Conservation (phyloP, 2,888 invertebrate species). For the Carabus problematicus region DNA sequence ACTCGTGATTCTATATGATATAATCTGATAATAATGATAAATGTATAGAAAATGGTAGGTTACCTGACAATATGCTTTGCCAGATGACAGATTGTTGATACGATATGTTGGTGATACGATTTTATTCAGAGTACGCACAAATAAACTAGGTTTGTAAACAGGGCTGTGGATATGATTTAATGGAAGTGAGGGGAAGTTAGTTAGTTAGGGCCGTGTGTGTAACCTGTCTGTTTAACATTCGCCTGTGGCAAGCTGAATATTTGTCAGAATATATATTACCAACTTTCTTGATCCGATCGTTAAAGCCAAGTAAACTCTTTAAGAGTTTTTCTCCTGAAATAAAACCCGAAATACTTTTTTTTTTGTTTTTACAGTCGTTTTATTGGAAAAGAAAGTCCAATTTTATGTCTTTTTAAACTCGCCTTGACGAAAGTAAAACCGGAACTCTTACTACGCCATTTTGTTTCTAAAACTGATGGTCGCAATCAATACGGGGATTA, state of each 20-base stretch:
- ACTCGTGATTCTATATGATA: no score
- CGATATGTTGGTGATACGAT: neutral
- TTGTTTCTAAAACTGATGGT: slow-evolving; percentile 8
- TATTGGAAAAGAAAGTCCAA: slow-evolving; percentile 23
- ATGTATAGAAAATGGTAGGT: no score
- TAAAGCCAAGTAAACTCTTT: slow-evolving; percentile 17
- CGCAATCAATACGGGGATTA: neutral
- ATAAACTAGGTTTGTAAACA: no score
- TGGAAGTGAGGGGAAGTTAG: no score
- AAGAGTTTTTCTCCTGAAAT: slow-evolving; percentile 4
- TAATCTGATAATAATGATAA: no score
- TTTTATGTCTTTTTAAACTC: slow-evolving; percentile 7
- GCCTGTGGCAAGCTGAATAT: neutral
- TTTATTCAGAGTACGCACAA: neutral
- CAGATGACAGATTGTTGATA: no score
- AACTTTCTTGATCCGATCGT: slow-evolving; percentile 16
- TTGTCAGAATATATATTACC: slow-evolving; percentile 3
- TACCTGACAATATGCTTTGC: no score
- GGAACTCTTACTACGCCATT: neutral
- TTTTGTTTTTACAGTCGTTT: slow-evolving; percentile 20
- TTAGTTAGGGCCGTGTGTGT: no score
- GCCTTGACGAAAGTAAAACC: neutral
- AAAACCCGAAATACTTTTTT: neutral
- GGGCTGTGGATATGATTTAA: no score
- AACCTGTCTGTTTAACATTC: neutral